Percentiles rank a stretch among this genome's conserved stretches.
Evolutionary conservation across 1,140 invertebrate genomes (phyloP).

Genomic region (Araneus ventricosus): DNA sequence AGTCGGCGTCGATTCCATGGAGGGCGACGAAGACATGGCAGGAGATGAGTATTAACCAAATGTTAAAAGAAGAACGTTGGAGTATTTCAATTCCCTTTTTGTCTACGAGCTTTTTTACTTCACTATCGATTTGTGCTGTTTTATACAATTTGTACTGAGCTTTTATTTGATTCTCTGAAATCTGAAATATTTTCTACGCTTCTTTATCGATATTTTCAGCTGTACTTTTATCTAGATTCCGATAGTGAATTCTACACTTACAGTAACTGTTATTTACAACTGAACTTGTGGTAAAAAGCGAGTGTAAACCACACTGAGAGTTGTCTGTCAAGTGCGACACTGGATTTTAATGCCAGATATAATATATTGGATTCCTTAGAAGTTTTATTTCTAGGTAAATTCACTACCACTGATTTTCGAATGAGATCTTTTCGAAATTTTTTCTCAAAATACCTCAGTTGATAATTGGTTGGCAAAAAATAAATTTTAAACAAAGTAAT

Average conservation of each 20-base stretch:
- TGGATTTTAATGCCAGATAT: no score
- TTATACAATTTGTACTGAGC: background rate
- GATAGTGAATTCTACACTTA: no score
- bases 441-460: no score
- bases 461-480: no score
- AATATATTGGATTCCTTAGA: no score
- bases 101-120: constrained; percentile 22
- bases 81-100: background rate
- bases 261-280: background rate
- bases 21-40: constrained; percentile 81
- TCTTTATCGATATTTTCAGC: background rate
- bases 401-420: no score
- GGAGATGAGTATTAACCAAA: constrained; percentile 80
- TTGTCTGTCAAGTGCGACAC: no score
- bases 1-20: constrained; percentile 84
- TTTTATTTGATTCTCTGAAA: background rate
- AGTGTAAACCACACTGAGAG: no score
- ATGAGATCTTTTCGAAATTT: no score
- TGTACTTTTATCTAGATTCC: no score
- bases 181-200: background rate
- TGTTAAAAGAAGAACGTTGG: background rate
- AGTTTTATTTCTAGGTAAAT: no score
- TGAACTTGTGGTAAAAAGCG: background rate
- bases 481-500: no score
- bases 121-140: background rate